Evolutionary conservation across 2,888 invertebrate species (phyloP).

Genomic region (Cheilosia urbana): DNA sequence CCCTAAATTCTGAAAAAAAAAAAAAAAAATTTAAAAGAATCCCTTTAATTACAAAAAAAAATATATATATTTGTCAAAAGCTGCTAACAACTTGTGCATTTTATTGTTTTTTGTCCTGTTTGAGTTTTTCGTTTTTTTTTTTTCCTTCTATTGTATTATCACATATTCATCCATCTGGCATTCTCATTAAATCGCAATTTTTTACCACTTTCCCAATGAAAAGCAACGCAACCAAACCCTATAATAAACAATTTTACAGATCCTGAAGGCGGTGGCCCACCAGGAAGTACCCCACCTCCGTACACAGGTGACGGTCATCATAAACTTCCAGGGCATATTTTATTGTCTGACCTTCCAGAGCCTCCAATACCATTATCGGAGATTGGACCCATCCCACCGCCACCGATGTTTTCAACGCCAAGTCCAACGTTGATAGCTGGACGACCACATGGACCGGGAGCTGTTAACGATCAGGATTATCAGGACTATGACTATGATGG

Average conservation of each 20-base stretch:
- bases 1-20: constrained; percentile 1
- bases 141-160: constrained; percentile 19
- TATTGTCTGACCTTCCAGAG: constrained; percentile 94
- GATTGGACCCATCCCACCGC: constrained; percentile 96
- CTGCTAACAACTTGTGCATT: constrained; percentile 63
- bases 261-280: constrained; percentile 85
- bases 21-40: not conserved
- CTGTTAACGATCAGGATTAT: constrained; percentile 83
- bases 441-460: constrained; percentile 84
- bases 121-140: constrained; percentile 43
- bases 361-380: constrained; percentile 96
- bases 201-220: constrained; percentile 20
- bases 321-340: constrained; percentile 85
- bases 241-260: constrained; percentile 83
- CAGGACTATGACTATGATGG: constrained; percentile 88
- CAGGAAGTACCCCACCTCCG: constrained; percentile 82
- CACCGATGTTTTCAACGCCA: constrained; percentile 97
- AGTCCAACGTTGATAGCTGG: constrained; percentile 88
- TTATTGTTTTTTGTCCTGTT: constrained; percentile 54
- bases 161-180: constrained; percentile 56
- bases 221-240: constrained; percentile 10
- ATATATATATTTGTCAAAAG: constrained; percentile 4
- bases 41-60: constrained; percentile 15
- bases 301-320: constrained; percentile 80
- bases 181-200: constrained; percentile 50